phyloP scores from a whole-genome alignment of 2,113 vertebrate species.

The Larimichthys polyactis region DNA sequence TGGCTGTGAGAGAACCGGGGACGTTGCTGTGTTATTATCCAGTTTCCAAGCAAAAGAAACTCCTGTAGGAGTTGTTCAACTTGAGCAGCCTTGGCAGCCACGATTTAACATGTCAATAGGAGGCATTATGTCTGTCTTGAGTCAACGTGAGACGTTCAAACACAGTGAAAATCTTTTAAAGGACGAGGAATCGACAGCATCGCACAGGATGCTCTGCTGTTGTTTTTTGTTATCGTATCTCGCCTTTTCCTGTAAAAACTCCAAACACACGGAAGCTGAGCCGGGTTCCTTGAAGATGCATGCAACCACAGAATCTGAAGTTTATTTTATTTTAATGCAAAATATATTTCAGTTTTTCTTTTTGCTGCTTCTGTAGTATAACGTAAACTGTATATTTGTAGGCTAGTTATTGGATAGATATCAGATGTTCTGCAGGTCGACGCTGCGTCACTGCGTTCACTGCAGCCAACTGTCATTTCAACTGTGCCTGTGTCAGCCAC shows the following conservation, averaged over 20 bases:
- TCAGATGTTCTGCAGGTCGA: neutral
- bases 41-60: constrained; percentile 43
- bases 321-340: neutral
- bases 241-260: constrained; percentile 44
- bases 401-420: neutral
- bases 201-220: constrained; percentile 44
- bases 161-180: neutral
- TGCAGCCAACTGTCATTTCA: neutral
- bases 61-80: constrained; percentile 34
- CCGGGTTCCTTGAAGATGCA: neutral
- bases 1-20: neutral
- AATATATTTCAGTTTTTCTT: neutral
- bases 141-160: neutral
- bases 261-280: constrained; percentile 19
- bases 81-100: constrained; percentile 13
- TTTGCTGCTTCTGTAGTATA: neutral
- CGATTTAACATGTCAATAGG: neutral
- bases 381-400: neutral
- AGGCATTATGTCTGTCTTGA: neutral
- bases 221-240: constrained; percentile 57
- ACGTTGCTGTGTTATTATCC: constrained; percentile 23
- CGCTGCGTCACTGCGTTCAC: neutral
- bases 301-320: neutral
- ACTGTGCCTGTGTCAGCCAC: neutral
- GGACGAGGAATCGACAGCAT: neutral